These are phyloP conservation scores for Standfussiana lucernea DNA, from an alignment of 2,888 invertebrate species.

Conservation along the genomic window DNA sequence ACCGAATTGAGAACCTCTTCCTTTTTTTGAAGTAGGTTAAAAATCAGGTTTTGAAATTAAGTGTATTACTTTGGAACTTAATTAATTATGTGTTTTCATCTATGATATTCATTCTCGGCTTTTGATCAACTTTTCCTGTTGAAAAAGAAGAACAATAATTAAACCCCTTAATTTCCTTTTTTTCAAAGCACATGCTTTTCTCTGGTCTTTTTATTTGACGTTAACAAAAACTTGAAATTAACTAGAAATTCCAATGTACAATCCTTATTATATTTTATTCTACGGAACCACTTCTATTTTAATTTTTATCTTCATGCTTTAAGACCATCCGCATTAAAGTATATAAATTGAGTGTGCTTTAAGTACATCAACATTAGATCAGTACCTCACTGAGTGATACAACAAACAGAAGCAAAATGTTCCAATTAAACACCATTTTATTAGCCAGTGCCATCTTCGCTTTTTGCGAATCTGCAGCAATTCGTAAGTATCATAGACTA, in stretches of 20 bases:
- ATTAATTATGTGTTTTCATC: too few relatives aligned
- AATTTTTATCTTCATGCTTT: not conserved
- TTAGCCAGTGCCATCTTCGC: slow-evolving; percentile 42
- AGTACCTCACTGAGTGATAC: not conserved
- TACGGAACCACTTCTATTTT: slow-evolving; percentile 15
- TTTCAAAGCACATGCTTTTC: not conserved
- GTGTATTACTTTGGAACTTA: too few relatives aligned
- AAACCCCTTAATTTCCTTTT: not conserved
- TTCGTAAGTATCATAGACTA: slow-evolving; percentile 34
- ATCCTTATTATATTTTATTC: not conserved
- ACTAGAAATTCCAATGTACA: not conserved
- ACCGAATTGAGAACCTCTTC: too few relatives aligned
- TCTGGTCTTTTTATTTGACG: not conserved
- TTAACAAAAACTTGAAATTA: not conserved
- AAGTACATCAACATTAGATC: slow-evolving; percentile 25
- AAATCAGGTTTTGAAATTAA: too few relatives aligned
- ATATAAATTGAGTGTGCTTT: slow-evolving; percentile 37
- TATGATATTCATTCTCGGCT: too few relatives aligned
- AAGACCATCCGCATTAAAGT: slow-evolving; percentile 15
- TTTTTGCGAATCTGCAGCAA: slow-evolving; percentile 38
- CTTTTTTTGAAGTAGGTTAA: too few relatives aligned
- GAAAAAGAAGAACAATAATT: too few relatives aligned
- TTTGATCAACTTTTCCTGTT: too few relatives aligned
- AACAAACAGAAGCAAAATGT: slow-evolving; percentile 41
- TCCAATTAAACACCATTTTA: slow-evolving; percentile 27